A percentile compares a stretch with the other conserved stretches of the same genome.
These are phyloP conservation scores for Bombus cullumanus DNA, from an alignment of 1,140 invertebrate species.

Conservation along the genomic window DNA sequence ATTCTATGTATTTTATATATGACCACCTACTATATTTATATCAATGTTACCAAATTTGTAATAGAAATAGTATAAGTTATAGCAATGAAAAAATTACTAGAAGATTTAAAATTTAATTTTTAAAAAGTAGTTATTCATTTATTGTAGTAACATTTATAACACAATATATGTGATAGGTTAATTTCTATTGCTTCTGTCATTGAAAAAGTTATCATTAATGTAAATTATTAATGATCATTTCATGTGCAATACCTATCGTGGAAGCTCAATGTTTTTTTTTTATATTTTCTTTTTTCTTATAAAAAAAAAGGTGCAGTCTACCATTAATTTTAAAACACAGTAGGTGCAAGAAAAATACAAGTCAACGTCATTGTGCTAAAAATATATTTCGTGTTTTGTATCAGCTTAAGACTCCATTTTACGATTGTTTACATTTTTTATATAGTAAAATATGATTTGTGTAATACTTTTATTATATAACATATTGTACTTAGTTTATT, in stretches of 20 bases:
- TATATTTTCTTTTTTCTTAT: slow-evolving; percentile 22
- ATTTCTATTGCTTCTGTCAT: not conserved
- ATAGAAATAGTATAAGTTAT: not conserved
- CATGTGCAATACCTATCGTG: slow-evolving; percentile 42
- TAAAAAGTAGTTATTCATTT: not conserved
- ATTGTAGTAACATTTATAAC: not conserved
- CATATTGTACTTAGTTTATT: slow-evolving; percentile 58
- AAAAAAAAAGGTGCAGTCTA: not conserved
- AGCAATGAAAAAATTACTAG: not conserved
- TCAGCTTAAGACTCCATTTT: not conserved
- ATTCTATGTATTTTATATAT: slow-evolving; percentile 6
- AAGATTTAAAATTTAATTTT: not conserved
- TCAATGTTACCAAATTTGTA: slow-evolving; percentile 20
- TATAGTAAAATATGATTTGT: slow-evolving; percentile 15
- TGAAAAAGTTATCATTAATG: slow-evolving; percentile 10
- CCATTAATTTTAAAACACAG: not conserved
- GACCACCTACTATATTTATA: not conserved
- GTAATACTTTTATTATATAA: slow-evolving; percentile 24
- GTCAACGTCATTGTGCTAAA: not conserved
- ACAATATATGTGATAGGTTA: not conserved
- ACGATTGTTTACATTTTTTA: slow-evolving; percentile 32
- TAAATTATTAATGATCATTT: slow-evolving; percentile 15
- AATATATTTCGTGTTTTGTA: not conserved
- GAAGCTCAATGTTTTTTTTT: slow-evolving; percentile 5
- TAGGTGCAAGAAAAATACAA: not conserved